phyloP scores from a whole-genome alignment of 1,140 invertebrate genomes.

The Micrasema longulum region DNA sequence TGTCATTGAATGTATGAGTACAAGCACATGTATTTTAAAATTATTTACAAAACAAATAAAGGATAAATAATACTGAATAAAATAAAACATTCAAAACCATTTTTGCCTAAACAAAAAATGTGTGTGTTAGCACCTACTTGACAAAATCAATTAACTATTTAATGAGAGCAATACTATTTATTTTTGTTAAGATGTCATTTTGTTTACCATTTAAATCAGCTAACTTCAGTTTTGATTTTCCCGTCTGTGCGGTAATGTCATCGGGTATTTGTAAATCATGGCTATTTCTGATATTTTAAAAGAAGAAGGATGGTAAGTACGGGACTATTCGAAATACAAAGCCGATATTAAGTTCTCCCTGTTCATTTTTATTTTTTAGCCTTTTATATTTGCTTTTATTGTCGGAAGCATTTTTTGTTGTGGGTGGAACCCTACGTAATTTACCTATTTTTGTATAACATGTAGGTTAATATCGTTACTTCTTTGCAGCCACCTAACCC shows the following conservation, averaged over 20 bases:
- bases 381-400: slow-evolving; percentile 50
- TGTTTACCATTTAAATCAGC: slow-evolving; percentile 17
- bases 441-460: slow-evolving; percentile 56
- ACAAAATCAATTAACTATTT: background rate
- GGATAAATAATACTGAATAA: no score
- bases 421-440: slow-evolving; percentile 54
- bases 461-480: slow-evolving; percentile 55
- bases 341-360: no score
- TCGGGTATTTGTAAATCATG: slow-evolving; percentile 41
- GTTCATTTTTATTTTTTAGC: no score
- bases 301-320: slow-evolving; percentile 72
- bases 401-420: slow-evolving; percentile 48
- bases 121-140: slow-evolving; percentile 6
- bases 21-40: no score
- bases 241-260: slow-evolving; percentile 45
- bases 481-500: slow-evolving; percentile 75
- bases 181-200: slow-evolving; percentile 28
- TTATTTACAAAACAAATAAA: no score
- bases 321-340: background rate
- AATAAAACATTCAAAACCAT: no score
- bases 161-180: slow-evolving; percentile 19
- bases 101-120: no score
- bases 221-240: slow-evolving; percentile 38
- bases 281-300: slow-evolving; percentile 63
- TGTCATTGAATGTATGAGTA: no score